Base-by-base conservation (phyloP, 2,113 vertebrate genomes). In the Lasiurus borealis region DNA sequence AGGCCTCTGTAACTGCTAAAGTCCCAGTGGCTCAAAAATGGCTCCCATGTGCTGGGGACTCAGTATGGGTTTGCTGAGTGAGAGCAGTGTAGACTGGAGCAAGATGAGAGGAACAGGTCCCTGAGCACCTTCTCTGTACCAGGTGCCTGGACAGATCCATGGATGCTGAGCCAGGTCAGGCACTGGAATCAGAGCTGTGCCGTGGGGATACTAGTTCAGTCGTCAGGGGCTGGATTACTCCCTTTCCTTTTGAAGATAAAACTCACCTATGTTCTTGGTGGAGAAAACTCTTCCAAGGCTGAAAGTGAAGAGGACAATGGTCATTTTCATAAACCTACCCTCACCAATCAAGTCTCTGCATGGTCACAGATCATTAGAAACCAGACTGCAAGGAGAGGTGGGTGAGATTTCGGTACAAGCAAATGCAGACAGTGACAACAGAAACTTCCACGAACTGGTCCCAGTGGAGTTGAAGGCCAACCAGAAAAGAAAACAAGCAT, bases 211-310 rank as follows among this genome's bases (percentile, higher is more conserved):
- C 12, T 23, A 68, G 23, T 19, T 86, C 13, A 23, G 36, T 21
- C 18, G 0, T 68, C 29, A 66, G 36, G 50, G n/a, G 3, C 12
- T 57, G 46, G 29, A 73, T 12, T 4, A 29, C 48, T 13, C 3
- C 9, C 81, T 73, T 88, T 82, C 31, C 6, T 88, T 76, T 40
- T 40, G 73, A 95, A 77, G 48, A 36, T 52, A 87, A 87, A 88
- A 96, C 96, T 97, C 40, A 97, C 97, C 90, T 52, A 59, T 16
- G 57, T 75, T 90, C 92, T 92, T 62, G 91, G 73, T 80, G 90
- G 23, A 87, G 81, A 64, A 87, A 78, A 92, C 13, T 89, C 78
- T 96, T 88, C 91, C 81, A 78, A 85, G 95, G 94, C 97, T 97
- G 93, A 93, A 97, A 97, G 29, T 19, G n/a, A 85, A 97, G 87